Conservation (phyloP, 2,113 vertebrate genomes). For the Rhadina sibilatrix region DNA sequence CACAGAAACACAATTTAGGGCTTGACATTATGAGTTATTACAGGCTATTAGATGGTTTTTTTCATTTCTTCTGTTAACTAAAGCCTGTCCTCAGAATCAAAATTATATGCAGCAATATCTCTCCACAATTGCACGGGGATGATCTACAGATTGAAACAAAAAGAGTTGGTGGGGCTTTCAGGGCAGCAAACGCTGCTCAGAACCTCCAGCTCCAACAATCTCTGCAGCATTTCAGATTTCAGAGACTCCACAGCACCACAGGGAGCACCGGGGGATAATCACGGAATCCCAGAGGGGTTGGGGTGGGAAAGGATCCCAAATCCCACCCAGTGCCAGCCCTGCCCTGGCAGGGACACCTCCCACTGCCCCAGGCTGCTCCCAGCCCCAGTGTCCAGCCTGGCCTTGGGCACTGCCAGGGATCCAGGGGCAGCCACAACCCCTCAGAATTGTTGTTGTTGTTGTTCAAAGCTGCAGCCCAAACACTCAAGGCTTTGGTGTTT, state of each 20-base stretch:
- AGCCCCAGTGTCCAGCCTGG: not conserved
- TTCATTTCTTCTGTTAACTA: not conserved
- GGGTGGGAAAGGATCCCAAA: not conserved
- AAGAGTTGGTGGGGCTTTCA: not conserved
- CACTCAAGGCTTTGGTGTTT: not conserved
- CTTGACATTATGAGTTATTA: conserved; percentile 22
- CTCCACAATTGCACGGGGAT: no score
- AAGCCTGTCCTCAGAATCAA: not conserved
- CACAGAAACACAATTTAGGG: not conserved
- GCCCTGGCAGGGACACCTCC: not conserved
- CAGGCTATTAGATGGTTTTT: not conserved
- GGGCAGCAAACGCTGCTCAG: not conserved
- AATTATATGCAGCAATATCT: not conserved
- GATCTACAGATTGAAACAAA: not conserved
- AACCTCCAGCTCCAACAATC: not conserved
- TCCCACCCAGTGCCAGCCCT: not conserved
- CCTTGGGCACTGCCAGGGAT: not conserved
- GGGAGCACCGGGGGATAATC: not conserved
- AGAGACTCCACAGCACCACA: not conserved
- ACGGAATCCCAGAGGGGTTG: not conserved
- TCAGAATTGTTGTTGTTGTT: not conserved
- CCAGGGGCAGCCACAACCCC: not conserved
- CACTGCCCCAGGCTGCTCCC: not conserved
- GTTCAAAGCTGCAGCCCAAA: not conserved
- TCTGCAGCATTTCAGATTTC: not conserved